These are phyloP conservation scores for Vicugna pacos DNA, from an alignment of 2,113 vertebrate species.

Conservation along the genomic window DNA sequence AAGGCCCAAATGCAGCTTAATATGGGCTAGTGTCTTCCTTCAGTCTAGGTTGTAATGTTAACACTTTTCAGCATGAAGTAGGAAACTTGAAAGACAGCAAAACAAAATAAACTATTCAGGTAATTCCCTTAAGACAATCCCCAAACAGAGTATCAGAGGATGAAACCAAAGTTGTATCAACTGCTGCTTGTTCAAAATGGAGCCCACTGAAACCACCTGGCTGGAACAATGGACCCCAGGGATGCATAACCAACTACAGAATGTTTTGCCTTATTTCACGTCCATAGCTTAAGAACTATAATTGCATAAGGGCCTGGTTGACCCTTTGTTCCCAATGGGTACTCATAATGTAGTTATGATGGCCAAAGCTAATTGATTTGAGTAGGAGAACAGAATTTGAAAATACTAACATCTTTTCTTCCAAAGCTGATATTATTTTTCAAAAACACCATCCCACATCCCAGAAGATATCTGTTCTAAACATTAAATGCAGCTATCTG, in stretches of 20 bases:
- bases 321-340: not conserved
- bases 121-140: not conserved
- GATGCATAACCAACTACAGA: not conserved
- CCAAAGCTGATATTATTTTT: conserved; percentile 44
- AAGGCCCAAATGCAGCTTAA: not conserved
- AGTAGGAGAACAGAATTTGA: conserved; percentile 49
- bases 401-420: conserved; percentile 48
- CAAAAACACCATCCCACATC: conserved; percentile 57
- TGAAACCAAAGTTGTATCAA: not conserved
- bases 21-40: not conserved
- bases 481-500: conserved; percentile 73
- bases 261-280: not conserved
- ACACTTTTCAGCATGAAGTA: not conserved
- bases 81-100: not conserved
- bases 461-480: conserved; percentile 75
- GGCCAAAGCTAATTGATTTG: conserved; percentile 29
- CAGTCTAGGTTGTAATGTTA: not conserved
- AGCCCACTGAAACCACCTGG: not conserved
- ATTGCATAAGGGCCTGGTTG: not conserved
- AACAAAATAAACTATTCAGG: not conserved
- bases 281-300: not conserved
- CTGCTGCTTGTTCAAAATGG: not conserved
- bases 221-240: not conserved
- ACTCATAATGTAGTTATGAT: not conserved
- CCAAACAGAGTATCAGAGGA: not conserved